A percentile compares a stretch with the other conserved stretches of the same genome.
Conservation (phyloP, 2,113 vertebrate genomes). For the Gambusia holbrooki region DNA sequence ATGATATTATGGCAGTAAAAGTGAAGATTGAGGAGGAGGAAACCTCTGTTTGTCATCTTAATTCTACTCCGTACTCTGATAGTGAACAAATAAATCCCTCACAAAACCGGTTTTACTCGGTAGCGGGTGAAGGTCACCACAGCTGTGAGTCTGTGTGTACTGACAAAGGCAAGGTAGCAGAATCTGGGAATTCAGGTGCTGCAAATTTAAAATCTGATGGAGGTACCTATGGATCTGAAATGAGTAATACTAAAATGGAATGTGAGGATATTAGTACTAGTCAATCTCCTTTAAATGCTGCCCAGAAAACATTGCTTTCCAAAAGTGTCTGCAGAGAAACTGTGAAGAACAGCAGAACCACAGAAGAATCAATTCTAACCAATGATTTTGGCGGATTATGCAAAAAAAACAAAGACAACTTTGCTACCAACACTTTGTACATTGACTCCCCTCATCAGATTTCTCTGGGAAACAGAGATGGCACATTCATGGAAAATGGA, state of each 20-base stretch:
- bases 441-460: constrained; percentile 1
- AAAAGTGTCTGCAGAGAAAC: constrained; percentile 14
- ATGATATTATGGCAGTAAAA: constrained; percentile 68
- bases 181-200: constrained; percentile 9
- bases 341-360: constrained; percentile 20
- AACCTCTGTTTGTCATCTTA: constrained; percentile 58
- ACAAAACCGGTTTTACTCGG: constrained; percentile 13
- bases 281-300: constrained; percentile 21
- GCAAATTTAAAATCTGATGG: constrained; percentile 5
- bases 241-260: constrained; percentile 1
- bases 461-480: constrained; percentile 18
- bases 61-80: constrained; percentile 17
- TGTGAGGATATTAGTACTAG: constrained; percentile 4
- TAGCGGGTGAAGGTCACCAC: constrained; percentile 16
- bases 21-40: constrained; percentile 73
- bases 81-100: constrained; percentile 13
- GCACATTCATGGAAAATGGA: neutral
- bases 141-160: neutral
- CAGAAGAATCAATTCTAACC: constrained; percentile 11
- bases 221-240: constrained; percentile 3
- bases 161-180: neutral
- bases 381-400: neutral
- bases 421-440: constrained; percentile 4
- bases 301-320: constrained; percentile 18
- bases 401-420: constrained; percentile 15